Percentiles rank a stretch among this genome's conserved stretches.
These are phyloP conservation scores for Cryptus armator DNA, from an alignment of 2,888 invertebrate species.

Conservation along the genomic window DNA sequence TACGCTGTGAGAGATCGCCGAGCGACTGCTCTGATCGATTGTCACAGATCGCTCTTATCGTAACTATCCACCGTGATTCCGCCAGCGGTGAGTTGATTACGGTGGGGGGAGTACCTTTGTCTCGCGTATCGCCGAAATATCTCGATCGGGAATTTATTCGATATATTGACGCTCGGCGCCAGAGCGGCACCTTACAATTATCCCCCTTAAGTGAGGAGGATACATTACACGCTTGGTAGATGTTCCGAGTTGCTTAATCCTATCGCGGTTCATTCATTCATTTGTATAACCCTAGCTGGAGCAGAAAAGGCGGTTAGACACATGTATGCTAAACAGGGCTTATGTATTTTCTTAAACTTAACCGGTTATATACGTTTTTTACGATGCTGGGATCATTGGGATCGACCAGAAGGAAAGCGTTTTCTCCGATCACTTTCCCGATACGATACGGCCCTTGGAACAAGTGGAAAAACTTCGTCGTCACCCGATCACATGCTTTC, in stretches of 20 bases:
- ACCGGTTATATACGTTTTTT: constrained; percentile 38
- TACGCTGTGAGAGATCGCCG: too few species aligned
- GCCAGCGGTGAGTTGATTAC: too few species aligned
- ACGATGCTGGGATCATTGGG: not conserved
- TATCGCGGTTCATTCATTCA: not conserved
- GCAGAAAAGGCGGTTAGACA: not conserved
- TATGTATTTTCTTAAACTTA: constrained; percentile 18
- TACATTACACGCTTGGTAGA: too few species aligned
- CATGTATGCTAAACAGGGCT: not conserved
- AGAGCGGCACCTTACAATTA: not conserved
- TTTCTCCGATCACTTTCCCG: not conserved
- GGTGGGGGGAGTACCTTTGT: too few species aligned
- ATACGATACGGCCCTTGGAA: constrained; percentile 38
- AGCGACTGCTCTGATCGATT: too few species aligned
- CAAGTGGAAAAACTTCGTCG: constrained; percentile 38
- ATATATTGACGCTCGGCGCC: too few species aligned
- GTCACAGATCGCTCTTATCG: too few species aligned
- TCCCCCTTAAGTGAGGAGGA: too few species aligned
- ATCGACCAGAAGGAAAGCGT: constrained; percentile 24
- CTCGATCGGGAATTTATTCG: too few species aligned
- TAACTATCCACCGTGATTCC: too few species aligned
- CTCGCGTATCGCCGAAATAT: too few species aligned
- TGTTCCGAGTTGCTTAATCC: not conserved
- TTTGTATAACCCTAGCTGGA: not conserved
- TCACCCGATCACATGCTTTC: not conserved